Conservation (phyloP, 2,113 vertebrate species). For the Xenopus borealis region DNA sequence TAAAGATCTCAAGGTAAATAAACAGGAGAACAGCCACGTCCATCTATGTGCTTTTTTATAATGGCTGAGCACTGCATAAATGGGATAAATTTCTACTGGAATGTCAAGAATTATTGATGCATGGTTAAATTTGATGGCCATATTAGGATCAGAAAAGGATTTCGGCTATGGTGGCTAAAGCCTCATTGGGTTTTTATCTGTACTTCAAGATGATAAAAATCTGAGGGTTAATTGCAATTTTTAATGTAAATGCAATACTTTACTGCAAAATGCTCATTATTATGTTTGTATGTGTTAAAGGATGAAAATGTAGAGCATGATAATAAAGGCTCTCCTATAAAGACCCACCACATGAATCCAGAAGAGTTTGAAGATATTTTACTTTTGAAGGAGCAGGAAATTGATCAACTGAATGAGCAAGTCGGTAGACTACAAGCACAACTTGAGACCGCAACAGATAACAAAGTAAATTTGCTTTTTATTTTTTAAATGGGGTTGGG, state of each 20-base stretch:
- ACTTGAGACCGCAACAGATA: conserved; percentile 73
- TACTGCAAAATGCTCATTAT: not conserved
- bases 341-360: conserved; percentile 69
- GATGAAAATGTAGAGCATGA: conserved; percentile 63
- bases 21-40: too few relatives aligned
- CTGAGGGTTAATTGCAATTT: too few relatives aligned
- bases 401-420: conserved; percentile 81
- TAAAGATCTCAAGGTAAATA: conserved; percentile 77
- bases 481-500: not conserved
- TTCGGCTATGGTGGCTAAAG: too few relatives aligned
- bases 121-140: too few relatives aligned
- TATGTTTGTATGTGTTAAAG: conserved; percentile 53
- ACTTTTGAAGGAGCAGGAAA: conserved; percentile 85
- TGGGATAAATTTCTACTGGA: too few relatives aligned
- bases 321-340: conserved; percentile 54
- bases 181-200: too few relatives aligned
- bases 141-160: too few relatives aligned
- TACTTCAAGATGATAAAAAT: too few relatives aligned
- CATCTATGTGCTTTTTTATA: too few relatives aligned
- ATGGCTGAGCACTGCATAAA: too few relatives aligned
- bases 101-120: too few relatives aligned
- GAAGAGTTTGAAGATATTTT: conserved; percentile 80
- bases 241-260: too few relatives aligned
- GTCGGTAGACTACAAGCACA: conserved; percentile 78
- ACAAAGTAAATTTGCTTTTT: conserved; percentile 70